Base-by-base conservation (phyloP, 2,113 vertebrate genomes). In the Phalacrocorax pelagicus region DNA sequence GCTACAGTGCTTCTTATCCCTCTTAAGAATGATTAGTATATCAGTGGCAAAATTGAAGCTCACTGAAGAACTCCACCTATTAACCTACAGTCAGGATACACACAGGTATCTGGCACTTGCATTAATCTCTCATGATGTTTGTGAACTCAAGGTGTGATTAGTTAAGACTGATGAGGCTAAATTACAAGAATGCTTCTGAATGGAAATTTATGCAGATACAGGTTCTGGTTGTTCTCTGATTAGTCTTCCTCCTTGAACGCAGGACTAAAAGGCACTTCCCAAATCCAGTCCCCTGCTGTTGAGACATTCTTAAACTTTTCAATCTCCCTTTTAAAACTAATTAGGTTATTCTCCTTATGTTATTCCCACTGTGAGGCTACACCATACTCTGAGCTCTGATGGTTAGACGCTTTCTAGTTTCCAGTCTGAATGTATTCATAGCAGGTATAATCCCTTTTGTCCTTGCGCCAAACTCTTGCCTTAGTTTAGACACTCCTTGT, bases 311-410 rank as follows among this genome's bases (percentile, higher is more conserved):
- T 96, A 88, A 95, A 95, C 93, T 96, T 96, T 88, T 85, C 92
- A 92, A 34, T 88, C 74, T 90, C 79, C 81, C 36, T 93, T 90
- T 96, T 94, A 96, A 96, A 95, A 92, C 94, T 97, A 96, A 96
- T 96, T 96, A 96, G 93, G 90, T 96, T 97, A 95, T 96, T 96
- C 95, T 96, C 87, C 81, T 90, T 96, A 93, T 49, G 93, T 95
- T 94, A 69, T 90, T 85, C 94, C 96, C 58, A 95, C 92, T 96
- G 94, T 80, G 96, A 96, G 93, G 87, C 94, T 95, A 51, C 83
- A 47, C 83, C 44, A 0, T 85, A 44, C 78, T 79, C 87, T 57
- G 67, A 81, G 91, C 86, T 94, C 89, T 89, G 87, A 94, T 44
- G 63, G 81, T 90, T 94, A n/a, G 93, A 86, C 87, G 66, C 90